Conservation (phyloP, 2,888 invertebrate species). For the Andricus quercusramuli region DNA sequence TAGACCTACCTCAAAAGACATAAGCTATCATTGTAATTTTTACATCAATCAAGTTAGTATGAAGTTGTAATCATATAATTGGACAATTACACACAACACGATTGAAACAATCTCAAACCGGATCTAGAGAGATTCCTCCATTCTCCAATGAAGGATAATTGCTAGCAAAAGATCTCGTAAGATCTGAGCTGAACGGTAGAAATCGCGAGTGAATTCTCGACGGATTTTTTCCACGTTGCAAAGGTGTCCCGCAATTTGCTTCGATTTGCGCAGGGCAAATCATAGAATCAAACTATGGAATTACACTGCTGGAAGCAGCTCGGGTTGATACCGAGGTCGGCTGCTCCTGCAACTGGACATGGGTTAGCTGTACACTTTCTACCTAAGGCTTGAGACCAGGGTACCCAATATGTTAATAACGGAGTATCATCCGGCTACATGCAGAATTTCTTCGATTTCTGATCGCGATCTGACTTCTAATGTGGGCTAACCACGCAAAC, state of each 20-base stretch:
- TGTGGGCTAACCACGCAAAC: conserved; percentile 77
- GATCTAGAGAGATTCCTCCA: conserved; percentile 23
- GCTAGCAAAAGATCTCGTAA: conserved; percentile 35
- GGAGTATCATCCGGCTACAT: conserved; percentile 68
- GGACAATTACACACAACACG: not conserved
- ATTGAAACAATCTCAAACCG: conserved; percentile 1
- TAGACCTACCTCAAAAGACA: not conserved
- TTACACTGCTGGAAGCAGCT: conserved; percentile 58
- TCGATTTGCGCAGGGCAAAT: conserved; percentile 59
- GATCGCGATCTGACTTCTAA: conserved; percentile 71
- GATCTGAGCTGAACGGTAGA: conserved; percentile 39
- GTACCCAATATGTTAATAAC: conserved; percentile 56
- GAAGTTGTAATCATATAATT: not conserved
- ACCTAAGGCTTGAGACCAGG: conserved; percentile 46
- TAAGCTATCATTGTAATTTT: conserved; percentile 2
- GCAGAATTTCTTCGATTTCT: conserved; percentile 74
- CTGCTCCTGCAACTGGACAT: conserved; percentile 48
- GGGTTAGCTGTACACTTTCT: conserved; percentile 46
- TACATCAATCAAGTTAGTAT: conserved; percentile 20
- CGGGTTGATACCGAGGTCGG: conserved; percentile 43
- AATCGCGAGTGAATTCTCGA: conserved; percentile 43
- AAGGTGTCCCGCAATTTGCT: conserved; percentile 65
- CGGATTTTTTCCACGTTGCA: conserved; percentile 43
- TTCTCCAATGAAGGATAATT: conserved; percentile 34
- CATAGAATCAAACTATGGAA: conserved; percentile 59